phyloP scores from a whole-genome alignment of 2,888 invertebrate genomes.

The Caenorhabditis zanzibari region DNA sequence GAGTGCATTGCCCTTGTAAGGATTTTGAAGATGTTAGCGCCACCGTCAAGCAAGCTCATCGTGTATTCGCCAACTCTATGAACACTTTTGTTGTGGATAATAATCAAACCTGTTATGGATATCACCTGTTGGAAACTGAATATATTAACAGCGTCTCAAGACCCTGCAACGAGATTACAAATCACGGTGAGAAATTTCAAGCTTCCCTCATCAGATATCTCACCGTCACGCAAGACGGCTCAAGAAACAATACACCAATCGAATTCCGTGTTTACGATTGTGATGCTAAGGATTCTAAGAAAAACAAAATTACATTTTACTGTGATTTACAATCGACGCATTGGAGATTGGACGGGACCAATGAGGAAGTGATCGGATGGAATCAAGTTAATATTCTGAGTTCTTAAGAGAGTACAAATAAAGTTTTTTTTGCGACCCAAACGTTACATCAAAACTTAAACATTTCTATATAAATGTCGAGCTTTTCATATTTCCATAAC shows the following conservation, averaged over 20 bases:
- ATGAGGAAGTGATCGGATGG: neutral
- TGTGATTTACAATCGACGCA: neutral
- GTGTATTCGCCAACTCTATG: neutral
- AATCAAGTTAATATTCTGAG: neutral
- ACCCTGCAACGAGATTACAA: neutral
- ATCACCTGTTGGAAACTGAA: neutral
- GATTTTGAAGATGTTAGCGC: neutral
- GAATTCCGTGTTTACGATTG: neutral
- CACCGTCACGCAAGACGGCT: no score
- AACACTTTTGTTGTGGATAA: neutral
- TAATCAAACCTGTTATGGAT: neutral
- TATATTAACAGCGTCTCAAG: neutral
- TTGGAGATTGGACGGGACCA: conserved; percentile 8
- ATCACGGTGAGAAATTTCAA: no score
- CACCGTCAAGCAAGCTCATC: neutral
- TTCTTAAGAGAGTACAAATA: no score
- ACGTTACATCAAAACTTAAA: no score
- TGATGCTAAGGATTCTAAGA: no score
- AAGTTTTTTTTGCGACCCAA: no score
- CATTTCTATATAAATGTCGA: no score
- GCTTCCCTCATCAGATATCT: neutral
- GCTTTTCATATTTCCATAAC: no score
- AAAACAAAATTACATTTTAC: conserved; percentile 1
- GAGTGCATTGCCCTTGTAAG: conserved; percentile 6
- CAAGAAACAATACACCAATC: neutral